Evolutionary conservation across 2,888 invertebrate genomes (phyloP), one percentile per base, ranked within the genome.

Genomic region (Pandemis corylana): DNA sequence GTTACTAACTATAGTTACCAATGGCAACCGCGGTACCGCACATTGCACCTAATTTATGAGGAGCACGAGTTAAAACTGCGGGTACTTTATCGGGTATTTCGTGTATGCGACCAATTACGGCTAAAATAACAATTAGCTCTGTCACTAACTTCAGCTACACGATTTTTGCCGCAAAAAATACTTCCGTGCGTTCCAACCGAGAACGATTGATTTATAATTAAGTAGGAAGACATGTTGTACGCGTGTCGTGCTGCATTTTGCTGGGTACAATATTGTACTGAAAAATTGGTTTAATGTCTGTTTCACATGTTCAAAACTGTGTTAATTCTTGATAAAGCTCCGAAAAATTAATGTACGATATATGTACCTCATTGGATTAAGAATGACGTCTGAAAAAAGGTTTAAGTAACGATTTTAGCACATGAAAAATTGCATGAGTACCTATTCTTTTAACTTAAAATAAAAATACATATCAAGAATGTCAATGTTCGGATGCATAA

Each of bases 161-260:
- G 51, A 10, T 15, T 15, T 56, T 66, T 20, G 46, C 61, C 53
- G 67, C 67, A 67, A 75, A 75, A 74, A 75, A 75, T 59, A 56
- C 71, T 75, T 75, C 62, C 53, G 63, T 46, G 63, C 71, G 53
- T 70, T 74, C 36, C 64, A 69, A 73, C 64, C 51, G 65, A 51
- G 44, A 15, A 20, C 59, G 15, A 74, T 74, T 70, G 74, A 66
- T 70, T 74, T 70, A 62, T 74, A 74, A 74, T 69, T 66, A 74
- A 36, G 51, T 70, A 70, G 74, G 74, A 74, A 74, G 69, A 42
- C 36, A 12, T n/a, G 42, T 20, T 13, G 44, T 69, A 74, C 74
- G 74, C 69, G 73, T 41, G 9, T 46, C 44, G 51, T 6, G 51
- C 13, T 51, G n/a, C 20, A 20, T 56, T 56, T 15, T 59, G 12